phyloP scores from a whole-genome alignment of 2,888 invertebrate species.

The Terebella lapidaria region DNA sequence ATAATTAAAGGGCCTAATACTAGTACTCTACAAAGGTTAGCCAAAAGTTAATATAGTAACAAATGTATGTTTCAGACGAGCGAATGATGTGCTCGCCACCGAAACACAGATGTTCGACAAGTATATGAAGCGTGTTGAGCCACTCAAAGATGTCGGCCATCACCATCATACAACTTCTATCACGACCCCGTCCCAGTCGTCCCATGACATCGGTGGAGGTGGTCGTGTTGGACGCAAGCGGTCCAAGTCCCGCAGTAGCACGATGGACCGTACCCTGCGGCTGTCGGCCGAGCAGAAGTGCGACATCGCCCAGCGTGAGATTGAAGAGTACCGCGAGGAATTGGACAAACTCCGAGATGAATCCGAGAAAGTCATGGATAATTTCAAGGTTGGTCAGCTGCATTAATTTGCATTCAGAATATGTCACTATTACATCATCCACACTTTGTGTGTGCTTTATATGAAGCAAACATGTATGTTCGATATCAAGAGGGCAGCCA shows the following conservation, averaged over 20 bases:
- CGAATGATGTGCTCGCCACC: constrained; percentile 48
- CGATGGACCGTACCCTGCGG: constrained; percentile 41
- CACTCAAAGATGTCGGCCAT: constrained; percentile 33
- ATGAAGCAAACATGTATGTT: no score
- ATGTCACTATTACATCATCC: neutral
- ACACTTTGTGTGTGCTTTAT: neutral
- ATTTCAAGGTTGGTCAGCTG: constrained; percentile 45
- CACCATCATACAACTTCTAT: constrained; percentile 17
- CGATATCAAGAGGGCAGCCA: no score
- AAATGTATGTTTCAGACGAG: constrained; percentile 42
- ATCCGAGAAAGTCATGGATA: constrained; percentile 50
- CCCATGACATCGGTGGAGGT: constrained; percentile 24
- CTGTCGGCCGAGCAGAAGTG: constrained; percentile 52
- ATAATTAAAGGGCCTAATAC: no score
- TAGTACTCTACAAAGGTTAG: no score
- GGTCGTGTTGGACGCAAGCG: constrained; percentile 34
- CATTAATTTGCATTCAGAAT: no score
- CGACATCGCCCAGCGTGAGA: constrained; percentile 52
- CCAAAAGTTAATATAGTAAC: no score
- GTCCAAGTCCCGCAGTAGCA: constrained; percentile 46
- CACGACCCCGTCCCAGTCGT: constrained; percentile 33
- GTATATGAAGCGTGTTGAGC: constrained; percentile 47
- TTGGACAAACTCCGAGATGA: constrained; percentile 46
- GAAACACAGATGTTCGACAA: constrained; percentile 54
- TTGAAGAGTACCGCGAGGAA: constrained; percentile 49